Base-by-base conservation (phyloP, 1,140 invertebrate species). In the Calephelis virginiensis region DNA sequence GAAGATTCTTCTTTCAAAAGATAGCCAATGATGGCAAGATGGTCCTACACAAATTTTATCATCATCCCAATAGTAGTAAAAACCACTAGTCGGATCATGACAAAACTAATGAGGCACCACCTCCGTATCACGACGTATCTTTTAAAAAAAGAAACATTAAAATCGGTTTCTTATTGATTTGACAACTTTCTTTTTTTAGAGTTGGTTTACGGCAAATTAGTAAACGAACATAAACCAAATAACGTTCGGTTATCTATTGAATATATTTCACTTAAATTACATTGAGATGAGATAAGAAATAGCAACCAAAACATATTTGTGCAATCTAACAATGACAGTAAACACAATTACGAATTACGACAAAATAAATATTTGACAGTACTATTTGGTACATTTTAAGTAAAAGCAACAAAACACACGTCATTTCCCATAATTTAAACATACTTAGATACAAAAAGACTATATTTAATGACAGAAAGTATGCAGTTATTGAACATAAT, bases 271-370 rank as follows among this genome's bases (percentile, higher is more conserved):
- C 9, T 63, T 63, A 38, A 14, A 60, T 0, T 2, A 14, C 46
- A 59, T 59, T 59, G 38, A 53, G 61, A 65, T 69, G 73, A 72
- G 69, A 68, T 66, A 65, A 69, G 68, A 61, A 64, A 69, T 40
- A 69, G 62, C 64, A 71, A 70, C 72, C 48, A 67, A 43, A 64
- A 64, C 49, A 64, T 43, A 43, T 64, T 50, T 43, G 50, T 65
- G 63, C 63, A 59, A 48, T 56, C 50, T 65, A 65, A 65, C 63
- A 65, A 56, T 40, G 38, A 60, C 56, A 60, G 28, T 60, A 63
- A 63, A 63, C 62, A 63, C 62, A 63, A 59, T 63, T 48, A 65
- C 61, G 46, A 14, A 62, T 40, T 38, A 65, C 63, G 38, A 59
- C 50, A 64, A 56, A 56, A 45, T 45, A 56, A 65, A 56, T 37